A percentile compares a stretch with the other conserved stretches of the same genome.
Evolutionary conservation across 2,888 invertebrate species (phyloP).

Genomic region (Cheilosia variabilis): DNA sequence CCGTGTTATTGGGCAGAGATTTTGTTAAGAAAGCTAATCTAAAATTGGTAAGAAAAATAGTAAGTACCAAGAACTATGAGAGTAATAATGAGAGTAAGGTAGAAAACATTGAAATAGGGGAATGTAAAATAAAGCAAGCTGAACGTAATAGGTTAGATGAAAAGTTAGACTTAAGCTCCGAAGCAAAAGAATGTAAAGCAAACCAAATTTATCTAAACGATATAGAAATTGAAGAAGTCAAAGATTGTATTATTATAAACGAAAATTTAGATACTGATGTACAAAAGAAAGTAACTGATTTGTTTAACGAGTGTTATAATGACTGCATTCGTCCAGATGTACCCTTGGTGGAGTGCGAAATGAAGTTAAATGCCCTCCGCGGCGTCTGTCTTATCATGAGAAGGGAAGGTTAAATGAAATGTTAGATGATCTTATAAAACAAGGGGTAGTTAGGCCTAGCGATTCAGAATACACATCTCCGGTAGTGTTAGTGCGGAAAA

Average conservation of each 20-base stretch:
- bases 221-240: conserved; percentile 12
- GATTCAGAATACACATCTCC: too few relatives aligned
- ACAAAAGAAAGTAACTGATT: conserved; percentile 14
- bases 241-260: conserved; percentile 7
- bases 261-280: neutral
- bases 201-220: conserved; percentile 5
- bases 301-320: too few relatives aligned
- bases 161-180: neutral
- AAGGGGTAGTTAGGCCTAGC: too few relatives aligned
- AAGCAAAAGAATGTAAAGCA: conserved; percentile 9
- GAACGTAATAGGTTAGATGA: conserved; percentile 1
- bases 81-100: conserved; percentile 1
- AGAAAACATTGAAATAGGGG: conserved; percentile 2
- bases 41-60: conserved; percentile 1
- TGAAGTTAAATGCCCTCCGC: too few relatives aligned
- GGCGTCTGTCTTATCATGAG: too few relatives aligned
- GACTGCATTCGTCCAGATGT: too few relatives aligned
- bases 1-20: conserved; percentile 29
- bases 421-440: too few relatives aligned
- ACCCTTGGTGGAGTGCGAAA: too few relatives aligned
- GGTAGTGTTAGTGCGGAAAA: too few relatives aligned
- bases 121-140: neutral
- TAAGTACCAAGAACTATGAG: neutral
- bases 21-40: conserved; percentile 25
- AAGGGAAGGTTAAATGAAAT: too few relatives aligned